Evolutionary conservation across 37 sponge, comb jelly and placozoan genomes (phyloP), one percentile per base, ranked within the genome.

Genomic region (Amphimedon queenslandica): DNA sequence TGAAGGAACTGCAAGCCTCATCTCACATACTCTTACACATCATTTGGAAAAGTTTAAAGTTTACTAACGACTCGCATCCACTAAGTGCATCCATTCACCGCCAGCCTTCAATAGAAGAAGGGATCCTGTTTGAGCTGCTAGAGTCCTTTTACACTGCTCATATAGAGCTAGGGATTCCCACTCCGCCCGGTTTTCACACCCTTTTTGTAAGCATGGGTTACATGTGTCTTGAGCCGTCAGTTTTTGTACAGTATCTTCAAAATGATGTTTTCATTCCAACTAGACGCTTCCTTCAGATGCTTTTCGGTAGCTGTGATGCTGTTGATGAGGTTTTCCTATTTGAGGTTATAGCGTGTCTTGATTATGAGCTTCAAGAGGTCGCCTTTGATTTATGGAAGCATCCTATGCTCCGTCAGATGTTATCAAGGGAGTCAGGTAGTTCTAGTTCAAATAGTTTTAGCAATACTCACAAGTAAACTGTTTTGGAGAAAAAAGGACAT

Each of bases 141-240:
- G 87, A 86, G 47, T 80, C 76, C 20, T 86, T 80, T 42, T 42
- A 56, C 23, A 68, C 75, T 6, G 80, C 81, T 27, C 81, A 75
- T 32, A 33, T 74, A 2, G 75, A 86, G 32, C 32, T 86, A 1
- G 70, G 76, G 31, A 24, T 86, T 1, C 87, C 76, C 4, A 27
- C 63, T 0, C 87, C 87, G 5, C 36, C 36, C 13, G 87, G 87
- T 4, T 86, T 86, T 60, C 80, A 86, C 69, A 80, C 87, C 1
- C 65, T 86, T 28, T 86, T 71, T 40, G 47, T 42, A 4, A 39
- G 37, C 55, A 58, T 86, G 42, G 80, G 75, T 21, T 86, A 57
- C 64, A 55, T 79, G 39, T 69, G 76, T 25, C 64, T 80, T 10
- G 76, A 73, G n/a, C 40, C 24, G 1, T 18, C 43, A 27, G 40